Percentiles rank a stretch among this genome's conserved stretches.
These are phyloP conservation scores for Atta cephalotes DNA, from an alignment of 1,140 invertebrate genomes.

Conservation along the genomic window DNA sequence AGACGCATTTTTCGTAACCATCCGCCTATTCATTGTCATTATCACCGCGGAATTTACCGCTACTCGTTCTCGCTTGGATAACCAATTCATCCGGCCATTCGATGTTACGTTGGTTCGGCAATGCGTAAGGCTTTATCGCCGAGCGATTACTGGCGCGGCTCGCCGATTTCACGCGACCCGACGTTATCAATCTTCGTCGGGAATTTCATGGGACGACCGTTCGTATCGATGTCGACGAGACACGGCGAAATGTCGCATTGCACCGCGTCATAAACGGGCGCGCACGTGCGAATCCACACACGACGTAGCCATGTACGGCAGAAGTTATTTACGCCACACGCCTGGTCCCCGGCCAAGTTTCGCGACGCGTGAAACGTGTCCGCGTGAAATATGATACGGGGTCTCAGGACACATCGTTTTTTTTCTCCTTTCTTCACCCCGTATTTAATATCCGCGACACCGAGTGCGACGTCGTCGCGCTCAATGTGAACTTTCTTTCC, in stretches of 20 bases:
- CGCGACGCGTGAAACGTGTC: constrained; percentile 69
- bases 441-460: constrained; percentile 67
- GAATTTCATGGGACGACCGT: constrained; percentile 51
- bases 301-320: not conserved
- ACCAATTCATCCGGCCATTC: constrained; percentile 26
- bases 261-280: constrained; percentile 30
- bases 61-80: constrained; percentile 31
- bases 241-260: constrained; percentile 42
- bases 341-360: constrained; percentile 40
- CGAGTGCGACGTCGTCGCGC: not conserved
- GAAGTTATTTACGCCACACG: constrained; percentile 65
- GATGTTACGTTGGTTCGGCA: constrained; percentile 4
- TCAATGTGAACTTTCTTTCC: constrained; percentile 10
- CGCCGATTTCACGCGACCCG: not conserved
- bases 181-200: constrained; percentile 57
- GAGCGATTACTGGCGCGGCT: constrained; percentile 34
- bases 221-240: constrained; percentile 44
- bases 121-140: constrained; percentile 39
- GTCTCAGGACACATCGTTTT: constrained; percentile 44
- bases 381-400: constrained; percentile 62
- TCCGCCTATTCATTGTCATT: not conserved
- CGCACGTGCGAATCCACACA: constrained; percentile 49
- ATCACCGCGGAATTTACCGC: constrained; percentile 18
- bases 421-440: constrained; percentile 28
- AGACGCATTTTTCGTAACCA: not conserved